These are phyloP conservation scores for Pandemis heparana DNA, from an alignment of 2,888 invertebrate species.

Conservation along the genomic window DNA sequence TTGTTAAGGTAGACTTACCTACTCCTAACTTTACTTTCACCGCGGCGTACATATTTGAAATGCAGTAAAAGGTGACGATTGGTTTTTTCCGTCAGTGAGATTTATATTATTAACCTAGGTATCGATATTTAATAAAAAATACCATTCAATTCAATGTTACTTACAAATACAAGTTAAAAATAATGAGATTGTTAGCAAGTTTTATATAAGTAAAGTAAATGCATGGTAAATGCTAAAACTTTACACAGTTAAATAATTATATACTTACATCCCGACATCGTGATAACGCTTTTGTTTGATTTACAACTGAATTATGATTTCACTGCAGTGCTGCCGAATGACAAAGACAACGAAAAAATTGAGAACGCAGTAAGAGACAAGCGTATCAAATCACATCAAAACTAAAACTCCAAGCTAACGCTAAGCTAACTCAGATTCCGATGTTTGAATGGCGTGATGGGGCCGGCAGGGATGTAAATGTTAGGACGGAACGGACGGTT, in stretches of 20 bases:
- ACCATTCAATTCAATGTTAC: not conserved
- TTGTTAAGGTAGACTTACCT: not conserved
- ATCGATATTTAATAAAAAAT: too few species aligned
- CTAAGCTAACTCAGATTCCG: not conserved
- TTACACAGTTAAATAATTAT: not conserved
- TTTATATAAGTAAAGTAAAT: too few species aligned
- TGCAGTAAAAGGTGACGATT: not conserved
- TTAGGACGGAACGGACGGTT: too few species aligned
- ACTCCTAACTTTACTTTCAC: not conserved
- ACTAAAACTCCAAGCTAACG: not conserved
- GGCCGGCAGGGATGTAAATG: not conserved
- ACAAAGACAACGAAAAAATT: not conserved
- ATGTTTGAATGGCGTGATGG: not conserved
- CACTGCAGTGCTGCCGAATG: not conserved
- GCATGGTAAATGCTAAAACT: not conserved
- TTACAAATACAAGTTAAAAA: not conserved
- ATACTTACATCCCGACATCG: constrained; percentile 9
- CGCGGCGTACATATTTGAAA: not conserved
- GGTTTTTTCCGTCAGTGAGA: not conserved
- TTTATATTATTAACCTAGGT: not conserved
- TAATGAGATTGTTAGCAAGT: not conserved
- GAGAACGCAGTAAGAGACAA: not conserved
- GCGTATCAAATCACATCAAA: not conserved
- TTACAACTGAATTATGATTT: not conserved
- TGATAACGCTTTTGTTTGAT: not conserved